phyloP scores from a whole-genome alignment of 1,140 invertebrate genomes.

The Ceratoteleas bidentatus region DNA sequence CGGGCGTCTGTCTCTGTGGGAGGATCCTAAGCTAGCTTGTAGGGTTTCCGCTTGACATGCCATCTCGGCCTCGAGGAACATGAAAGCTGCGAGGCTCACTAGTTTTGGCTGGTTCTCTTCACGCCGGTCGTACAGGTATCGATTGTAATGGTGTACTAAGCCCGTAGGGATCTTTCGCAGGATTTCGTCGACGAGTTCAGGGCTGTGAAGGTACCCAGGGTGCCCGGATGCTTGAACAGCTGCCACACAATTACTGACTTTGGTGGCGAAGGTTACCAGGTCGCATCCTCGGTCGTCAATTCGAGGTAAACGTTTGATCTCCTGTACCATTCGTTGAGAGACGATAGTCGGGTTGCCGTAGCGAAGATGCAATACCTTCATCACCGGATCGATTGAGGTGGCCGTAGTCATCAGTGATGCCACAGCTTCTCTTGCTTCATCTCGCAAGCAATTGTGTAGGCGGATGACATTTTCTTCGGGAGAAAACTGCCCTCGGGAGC shows the following conservation, averaged over 20 bases:
- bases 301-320: too few relatives aligned
- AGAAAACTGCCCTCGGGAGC: too few relatives aligned
- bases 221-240: not conserved
- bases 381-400: too few relatives aligned
- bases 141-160: not conserved
- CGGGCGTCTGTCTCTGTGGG: not conserved
- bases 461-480: too few relatives aligned
- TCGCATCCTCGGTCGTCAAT: too few relatives aligned
- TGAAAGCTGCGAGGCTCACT: not conserved
- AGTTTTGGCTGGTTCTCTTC: not conserved
- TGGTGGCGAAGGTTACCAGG: too few relatives aligned
- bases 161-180: not conserved
- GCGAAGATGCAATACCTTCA: too few relatives aligned
- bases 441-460: too few relatives aligned
- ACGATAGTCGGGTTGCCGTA: too few relatives aligned
- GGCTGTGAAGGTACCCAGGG: not conserved
- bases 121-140: not conserved
- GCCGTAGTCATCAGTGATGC: too few relatives aligned
- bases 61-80: not conserved
- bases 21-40: not conserved
- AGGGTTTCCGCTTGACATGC: not conserved
- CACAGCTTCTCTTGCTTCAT: too few relatives aligned
- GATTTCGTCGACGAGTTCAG: not conserved
- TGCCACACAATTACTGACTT: not conserved
- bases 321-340: too few relatives aligned